Base-by-base conservation (phyloP, 2,888 invertebrate genomes). In the Eupithecia dodoneata region DNA sequence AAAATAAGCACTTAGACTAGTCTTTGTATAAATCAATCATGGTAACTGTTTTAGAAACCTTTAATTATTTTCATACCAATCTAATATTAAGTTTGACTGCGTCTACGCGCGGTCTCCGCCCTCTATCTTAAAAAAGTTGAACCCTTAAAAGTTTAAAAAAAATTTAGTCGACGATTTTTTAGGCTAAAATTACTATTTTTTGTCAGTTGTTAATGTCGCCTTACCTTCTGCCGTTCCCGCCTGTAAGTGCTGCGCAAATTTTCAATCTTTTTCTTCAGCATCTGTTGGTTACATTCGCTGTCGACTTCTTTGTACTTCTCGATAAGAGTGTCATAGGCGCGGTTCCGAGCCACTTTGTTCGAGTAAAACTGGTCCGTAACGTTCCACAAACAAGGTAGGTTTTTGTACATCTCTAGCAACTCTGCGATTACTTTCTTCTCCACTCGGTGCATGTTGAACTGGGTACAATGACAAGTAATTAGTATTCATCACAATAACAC, bases 151-250 rank as follows among this genome's bases (percentile, higher is more conserved):
- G 1, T 1, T 0, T 12, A 55, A 55, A 13, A 6, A 59, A 59
- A 59, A 41, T 66, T 0, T 66, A n/a, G 30, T 1, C 0, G 30
- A 30, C 30, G 30, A 30, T 30, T 30, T 30, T 30, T 30, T 30
- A 30, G 30, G 30, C 30, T 30, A 30, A 30, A 30, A 30, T 30
- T 30, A 30, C n/a, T n/a, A n/a, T n/a, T n/a, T n/a, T n/a, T 30
- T 30, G 30, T 30, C 1, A 0, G 30, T 30, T 30, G 30, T 30
- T 30, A 30, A 1, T 3, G n/a, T n/a, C 3, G 7, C n/a, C 44
- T 47, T 81, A 86, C 87, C 83, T 84, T 86, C 71, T 71, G 80
- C 41, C 79, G 82, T 74, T 86, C 86, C 12, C 87, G 80, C 70
- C 76, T 85, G 71, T 85, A 87, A 10, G 82, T 75, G 41, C 81